Base-by-base conservation (phyloP, 2,797 vertebrate species). In the Enteromius mattozi region DNA sequence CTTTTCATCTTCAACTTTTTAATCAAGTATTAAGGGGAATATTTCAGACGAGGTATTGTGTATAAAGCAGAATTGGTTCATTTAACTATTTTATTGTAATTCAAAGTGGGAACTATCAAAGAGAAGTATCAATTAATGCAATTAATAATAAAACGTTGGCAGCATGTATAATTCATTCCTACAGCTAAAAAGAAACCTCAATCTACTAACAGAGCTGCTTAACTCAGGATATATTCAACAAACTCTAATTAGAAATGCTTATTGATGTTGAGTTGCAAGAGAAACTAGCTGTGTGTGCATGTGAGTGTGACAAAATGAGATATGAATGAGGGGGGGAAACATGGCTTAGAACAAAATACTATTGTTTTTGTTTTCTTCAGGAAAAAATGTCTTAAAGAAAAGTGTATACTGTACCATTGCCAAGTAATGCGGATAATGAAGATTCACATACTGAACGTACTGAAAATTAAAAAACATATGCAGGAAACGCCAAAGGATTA, bases 71-170 rank as follows among this genome's bases (percentile, higher is more conserved):
- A 82, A 72, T 45, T 74, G 45, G 61, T 71, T 54, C 37, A 74
- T 83, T 78, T 42, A 65, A 78, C n/a, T 30, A 4, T 24, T 66
- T 76, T 49, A 42, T 21, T 68, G 35, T 33, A 40, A 68, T 68
- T 77, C 35, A 83, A 56, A 68, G 63, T 66, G 61, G 45, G 45
- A 69, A 21, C 66, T 56, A 77, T 83, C 35, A 83, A 83, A 68
- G 63, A 69, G n/a, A 66, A 68, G 35, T 51, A 83, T 45, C 81
- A 69, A 42, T 77, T 77, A 77, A 47, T 68, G 24, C 59, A 83
- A 45, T 77, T 68, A 83, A 56, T 83, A 69, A 69, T 83, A 56
- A 68, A 83, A 56, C 5, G 12, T 24, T 6, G n/a, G 2, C 12
- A 21, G 14, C 61, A 30, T 83, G 30, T 56, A 51, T 83, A 66